These are phyloP conservation scores for Pocillopora meandrina DNA, from an alignment of 92 coral and sea anemone genomes.

Conservation along the genomic window DNA sequence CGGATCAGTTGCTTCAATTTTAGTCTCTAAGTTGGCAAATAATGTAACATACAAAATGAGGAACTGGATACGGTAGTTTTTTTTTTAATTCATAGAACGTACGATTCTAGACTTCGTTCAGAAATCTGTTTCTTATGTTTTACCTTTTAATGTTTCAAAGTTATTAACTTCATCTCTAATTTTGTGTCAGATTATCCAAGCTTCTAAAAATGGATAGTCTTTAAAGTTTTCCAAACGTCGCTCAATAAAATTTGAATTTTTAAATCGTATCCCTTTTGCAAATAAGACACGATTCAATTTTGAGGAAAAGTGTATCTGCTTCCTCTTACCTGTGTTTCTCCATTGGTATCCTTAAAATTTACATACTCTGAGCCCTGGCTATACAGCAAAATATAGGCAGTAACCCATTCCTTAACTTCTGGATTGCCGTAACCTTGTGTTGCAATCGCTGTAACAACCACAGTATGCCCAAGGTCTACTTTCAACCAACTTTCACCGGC, in stretches of 20 bases:
- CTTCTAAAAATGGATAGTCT: no score
- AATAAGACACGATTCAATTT: background rate
- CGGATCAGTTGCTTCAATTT: no score
- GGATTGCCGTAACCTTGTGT: slow-evolving; percentile 83
- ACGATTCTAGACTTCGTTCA: no score
- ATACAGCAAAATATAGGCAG: slow-evolving; percentile 57
- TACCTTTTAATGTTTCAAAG: no score
- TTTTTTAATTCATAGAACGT: no score
- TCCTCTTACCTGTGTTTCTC: slow-evolving; percentile 13
- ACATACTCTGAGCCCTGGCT: slow-evolving; percentile 26
- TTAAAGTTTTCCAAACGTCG: background rate
- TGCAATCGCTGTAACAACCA: slow-evolving; percentile 76
- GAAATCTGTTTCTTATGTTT: no score
- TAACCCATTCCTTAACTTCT: slow-evolving; percentile 65
- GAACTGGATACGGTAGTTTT: no score
- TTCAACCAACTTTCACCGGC: slow-evolving; percentile 54
- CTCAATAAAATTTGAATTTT: background rate
- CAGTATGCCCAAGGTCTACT: slow-evolving; percentile 57
- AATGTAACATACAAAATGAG: no score
- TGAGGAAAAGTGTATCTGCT: background rate
- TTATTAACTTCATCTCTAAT: no score
- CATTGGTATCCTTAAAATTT: slow-evolving; percentile 5
- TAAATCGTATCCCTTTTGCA: background rate
- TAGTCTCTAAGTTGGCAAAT: no score
- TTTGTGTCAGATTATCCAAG: no score